These are phyloP conservation scores for Oenanthe melanoleuca DNA, from an alignment of 2,113 vertebrate species.

Conservation along the genomic window DNA sequence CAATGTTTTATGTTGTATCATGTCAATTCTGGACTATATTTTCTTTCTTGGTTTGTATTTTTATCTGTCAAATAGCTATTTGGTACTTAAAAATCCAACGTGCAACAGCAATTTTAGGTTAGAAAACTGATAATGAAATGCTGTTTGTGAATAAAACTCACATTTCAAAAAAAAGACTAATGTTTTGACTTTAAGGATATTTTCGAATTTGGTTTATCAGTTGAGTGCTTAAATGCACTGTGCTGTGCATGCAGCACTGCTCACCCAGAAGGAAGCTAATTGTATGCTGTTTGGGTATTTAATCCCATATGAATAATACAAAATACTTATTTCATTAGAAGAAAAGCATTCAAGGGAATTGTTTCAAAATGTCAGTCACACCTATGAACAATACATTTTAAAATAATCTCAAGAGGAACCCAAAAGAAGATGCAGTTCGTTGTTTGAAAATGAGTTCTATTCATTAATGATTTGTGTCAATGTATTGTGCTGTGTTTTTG, in stretches of 20 bases:
- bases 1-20: too few species aligned
- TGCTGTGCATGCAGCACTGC: neutral
- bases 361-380: neutral
- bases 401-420: neutral
- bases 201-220: neutral
- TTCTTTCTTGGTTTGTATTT: neutral
- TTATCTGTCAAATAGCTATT: neutral
- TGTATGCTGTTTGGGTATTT: fast-evolving
- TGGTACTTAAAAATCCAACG: neutral
- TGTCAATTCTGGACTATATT: neutral
- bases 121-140: neutral
- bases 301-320: neutral
- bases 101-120: neutral
- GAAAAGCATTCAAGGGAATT: neutral
- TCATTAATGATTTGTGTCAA: neutral
- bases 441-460: neutral
- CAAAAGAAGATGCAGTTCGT: neutral
- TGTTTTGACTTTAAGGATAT: neutral
- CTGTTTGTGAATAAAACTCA: neutral
- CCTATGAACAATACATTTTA: neutral
- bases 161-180: neutral
- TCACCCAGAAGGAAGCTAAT: neutral
- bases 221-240: neutral
- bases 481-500: neutral
- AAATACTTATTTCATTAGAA: neutral